Evolutionary conservation across 2,113 vertebrate species (phyloP).

Genomic region (Vanacampus margaritifer): DNA sequence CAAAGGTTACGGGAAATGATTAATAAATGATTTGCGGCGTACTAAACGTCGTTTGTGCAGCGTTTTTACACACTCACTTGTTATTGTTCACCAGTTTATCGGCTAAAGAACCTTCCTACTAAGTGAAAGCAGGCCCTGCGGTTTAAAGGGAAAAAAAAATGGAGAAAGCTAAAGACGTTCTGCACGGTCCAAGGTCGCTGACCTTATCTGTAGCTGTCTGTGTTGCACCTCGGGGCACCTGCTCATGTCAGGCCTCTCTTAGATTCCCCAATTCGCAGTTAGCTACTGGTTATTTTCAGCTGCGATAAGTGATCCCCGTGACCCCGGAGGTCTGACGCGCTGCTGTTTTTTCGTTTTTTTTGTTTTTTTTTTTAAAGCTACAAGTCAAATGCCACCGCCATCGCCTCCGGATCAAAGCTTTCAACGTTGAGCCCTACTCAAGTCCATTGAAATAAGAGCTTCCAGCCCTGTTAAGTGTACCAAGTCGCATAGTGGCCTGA

Average conservation of each 20-base stretch:
- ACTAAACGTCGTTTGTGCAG: conserved; percentile 13
- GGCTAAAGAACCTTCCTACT: conserved; percentile 48
- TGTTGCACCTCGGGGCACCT: conserved; percentile 76
- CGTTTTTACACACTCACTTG: conserved; percentile 17
- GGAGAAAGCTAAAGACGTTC: conserved; percentile 63
- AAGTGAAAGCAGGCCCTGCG: conserved; percentile 67
- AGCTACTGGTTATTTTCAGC: conserved; percentile 79
- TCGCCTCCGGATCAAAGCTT: conserved; percentile 76
- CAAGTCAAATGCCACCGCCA: conserved; percentile 77
- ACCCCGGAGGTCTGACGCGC: conserved; percentile 72
- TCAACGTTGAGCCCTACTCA: conserved; percentile 77
- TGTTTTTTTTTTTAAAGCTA: conserved; percentile 58
- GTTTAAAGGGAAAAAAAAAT: conserved; percentile 52
- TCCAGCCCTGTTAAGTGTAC: conserved; percentile 60
- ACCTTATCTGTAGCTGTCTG: conserved; percentile 76
- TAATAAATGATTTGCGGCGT: conserved; percentile 3
- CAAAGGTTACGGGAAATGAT: conserved; percentile 1
- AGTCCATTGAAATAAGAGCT: conserved; percentile 78
- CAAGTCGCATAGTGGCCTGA: conserved; percentile 55
- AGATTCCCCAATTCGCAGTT: conserved; percentile 75
- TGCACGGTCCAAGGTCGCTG: conserved; percentile 74
- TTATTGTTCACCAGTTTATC: conserved; percentile 40
- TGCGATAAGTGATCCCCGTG: conserved; percentile 74
- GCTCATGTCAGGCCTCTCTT: conserved; percentile 77
- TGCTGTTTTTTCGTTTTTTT: conserved; percentile 56